phyloP scores from a whole-genome alignment of 2,113 vertebrate species.

The Zapus hudsonius region DNA sequence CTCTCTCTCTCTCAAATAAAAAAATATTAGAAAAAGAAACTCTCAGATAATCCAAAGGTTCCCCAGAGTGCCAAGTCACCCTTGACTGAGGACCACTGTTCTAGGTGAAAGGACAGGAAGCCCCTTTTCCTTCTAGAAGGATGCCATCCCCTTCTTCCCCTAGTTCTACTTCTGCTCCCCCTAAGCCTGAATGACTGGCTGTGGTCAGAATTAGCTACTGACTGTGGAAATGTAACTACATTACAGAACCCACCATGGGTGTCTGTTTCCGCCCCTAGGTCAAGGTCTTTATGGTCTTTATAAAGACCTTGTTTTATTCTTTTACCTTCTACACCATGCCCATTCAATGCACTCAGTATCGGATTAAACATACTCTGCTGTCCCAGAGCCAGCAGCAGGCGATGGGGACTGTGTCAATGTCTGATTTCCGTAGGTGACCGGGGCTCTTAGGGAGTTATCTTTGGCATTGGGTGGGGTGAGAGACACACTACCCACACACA shows the following conservation, averaged over 20 bases:
- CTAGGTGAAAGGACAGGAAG: not conserved
- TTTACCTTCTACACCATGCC: not conserved
- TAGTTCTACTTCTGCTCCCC: too few species aligned
- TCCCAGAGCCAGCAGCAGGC: not conserved
- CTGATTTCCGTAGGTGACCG: not conserved
- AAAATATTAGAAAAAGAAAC: not conserved
- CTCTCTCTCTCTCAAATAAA: too few species aligned
- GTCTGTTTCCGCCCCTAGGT: not conserved
- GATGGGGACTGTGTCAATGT: not conserved
- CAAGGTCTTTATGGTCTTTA: not conserved
- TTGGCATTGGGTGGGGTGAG: not conserved
- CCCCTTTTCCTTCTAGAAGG: not conserved
- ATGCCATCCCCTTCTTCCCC: accelerated
- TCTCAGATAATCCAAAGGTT: not conserved
- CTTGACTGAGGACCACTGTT: not conserved
- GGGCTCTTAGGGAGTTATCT: not conserved
- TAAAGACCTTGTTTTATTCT: not conserved
- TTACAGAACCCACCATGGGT: accelerated
- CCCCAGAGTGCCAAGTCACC: too few species aligned
- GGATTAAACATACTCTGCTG: too few species aligned
- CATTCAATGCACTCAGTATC: accelerated
- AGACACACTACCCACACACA: not conserved
- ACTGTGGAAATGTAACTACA: accelerated
- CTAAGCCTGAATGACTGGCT: not conserved
- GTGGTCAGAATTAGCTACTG: not conserved